A percentile compares a stretch with the other conserved stretches of the same genome.
Conservation (phyloP, 2,888 invertebrate species). For the Cheilosia vulpina region DNA sequence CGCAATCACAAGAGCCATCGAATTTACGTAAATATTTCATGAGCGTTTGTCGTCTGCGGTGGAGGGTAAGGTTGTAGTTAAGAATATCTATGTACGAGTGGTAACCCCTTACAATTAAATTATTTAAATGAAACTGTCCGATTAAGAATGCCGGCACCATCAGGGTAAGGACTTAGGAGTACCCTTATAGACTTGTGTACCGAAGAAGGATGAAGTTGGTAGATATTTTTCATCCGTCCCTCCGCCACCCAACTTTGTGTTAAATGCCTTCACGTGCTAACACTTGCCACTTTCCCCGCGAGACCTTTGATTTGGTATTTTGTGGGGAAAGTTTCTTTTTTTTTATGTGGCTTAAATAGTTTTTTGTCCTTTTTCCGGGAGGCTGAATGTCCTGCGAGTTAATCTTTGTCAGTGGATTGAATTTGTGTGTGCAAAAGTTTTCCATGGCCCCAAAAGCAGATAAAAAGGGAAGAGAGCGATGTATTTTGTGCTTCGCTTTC, state of each 20-base stretch:
- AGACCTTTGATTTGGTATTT: constrained; percentile 19
- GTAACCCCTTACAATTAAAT: constrained; percentile 14
- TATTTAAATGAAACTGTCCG: constrained; percentile 46
- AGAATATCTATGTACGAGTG: constrained; percentile 10
- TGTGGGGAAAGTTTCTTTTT: constrained; percentile 9
- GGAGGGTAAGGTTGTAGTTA: not conserved
- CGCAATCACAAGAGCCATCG: constrained; percentile 19
- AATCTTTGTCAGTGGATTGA: constrained; percentile 4
- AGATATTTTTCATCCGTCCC: constrained; percentile 2
- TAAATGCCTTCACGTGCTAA: constrained; percentile 49
- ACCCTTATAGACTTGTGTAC: not conserved
- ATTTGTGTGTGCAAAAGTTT: constrained; percentile 23
- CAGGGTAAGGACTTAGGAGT: not conserved
- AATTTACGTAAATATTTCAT: constrained; percentile 53
- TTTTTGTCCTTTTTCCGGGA: constrained; percentile 11
- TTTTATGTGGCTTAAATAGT: constrained; percentile 20
- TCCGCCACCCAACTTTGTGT: not conserved
- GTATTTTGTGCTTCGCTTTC: not conserved
- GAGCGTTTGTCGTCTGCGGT: constrained; percentile 9
- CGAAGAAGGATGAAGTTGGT: not conserved
- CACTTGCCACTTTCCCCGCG: constrained; percentile 1
- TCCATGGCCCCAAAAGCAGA: not conserved
- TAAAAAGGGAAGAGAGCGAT: not conserved
- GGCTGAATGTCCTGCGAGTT: not conserved
- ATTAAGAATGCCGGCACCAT: constrained; percentile 11